Conservation (phyloP, 2,888 invertebrate species). For the Drosophila atroscutellata region DNA sequence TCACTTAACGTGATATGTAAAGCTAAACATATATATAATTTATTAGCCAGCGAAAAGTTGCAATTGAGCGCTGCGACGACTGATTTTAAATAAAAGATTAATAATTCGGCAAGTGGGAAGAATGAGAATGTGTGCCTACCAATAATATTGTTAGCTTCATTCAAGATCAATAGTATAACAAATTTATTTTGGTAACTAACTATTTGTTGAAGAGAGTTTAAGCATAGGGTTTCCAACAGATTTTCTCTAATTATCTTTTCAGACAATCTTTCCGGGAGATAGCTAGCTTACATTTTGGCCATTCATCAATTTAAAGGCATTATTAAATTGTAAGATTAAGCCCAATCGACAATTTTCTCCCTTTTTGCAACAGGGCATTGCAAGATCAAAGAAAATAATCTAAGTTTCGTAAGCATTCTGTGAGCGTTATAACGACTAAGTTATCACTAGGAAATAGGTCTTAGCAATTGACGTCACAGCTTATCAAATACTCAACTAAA, state of each 20-base stretch:
- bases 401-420: neutral
- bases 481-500: neutral
- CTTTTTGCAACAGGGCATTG: neutral
- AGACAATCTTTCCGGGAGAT: too few species aligned
- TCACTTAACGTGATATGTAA: neutral
- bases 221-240: neutral
- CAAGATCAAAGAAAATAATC: neutral
- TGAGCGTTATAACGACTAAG: neutral
- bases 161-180: neutral
- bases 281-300: neutral
- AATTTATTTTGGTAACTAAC: neutral
- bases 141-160: neutral
- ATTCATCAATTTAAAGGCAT: neutral
- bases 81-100: neutral
- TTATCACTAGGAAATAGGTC: neutral
- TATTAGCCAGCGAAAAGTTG: neutral
- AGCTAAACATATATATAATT: neutral
- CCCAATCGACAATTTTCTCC: neutral
- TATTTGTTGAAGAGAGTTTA: neutral
- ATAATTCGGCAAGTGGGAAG: neutral
- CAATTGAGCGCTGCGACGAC: neutral
- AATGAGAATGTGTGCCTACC: neutral
- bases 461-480: neutral
- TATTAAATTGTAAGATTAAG: neutral
- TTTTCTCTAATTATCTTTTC: neutral